Base-by-base conservation (phyloP, 1,140 invertebrate species). In the Magallana gigas region DNA sequence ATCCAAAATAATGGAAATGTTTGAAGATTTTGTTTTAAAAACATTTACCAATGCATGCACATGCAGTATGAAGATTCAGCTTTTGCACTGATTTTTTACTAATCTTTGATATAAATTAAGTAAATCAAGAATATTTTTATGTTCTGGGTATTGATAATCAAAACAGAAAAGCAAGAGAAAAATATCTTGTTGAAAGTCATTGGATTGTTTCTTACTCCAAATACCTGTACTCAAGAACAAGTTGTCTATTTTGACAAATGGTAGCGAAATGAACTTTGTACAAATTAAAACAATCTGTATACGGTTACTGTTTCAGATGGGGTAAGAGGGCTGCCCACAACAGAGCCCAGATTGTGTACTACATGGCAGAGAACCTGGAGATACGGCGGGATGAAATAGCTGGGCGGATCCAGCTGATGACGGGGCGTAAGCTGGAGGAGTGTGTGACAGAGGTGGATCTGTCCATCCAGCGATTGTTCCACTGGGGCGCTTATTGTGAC, bases 261-360 rank as follows among this genome's bases (percentile, higher is more conserved):
- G 0, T 48, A 48, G 3, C 0, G 36, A 48, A 0, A 48, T 48
- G 36, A 48, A 48, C 36, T 64, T 64, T 64, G 62, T 64, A 64
- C 14, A 16, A 16, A 16, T 64, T 7, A 18, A 64, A 4, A 16
- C 14, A 64, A 18, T 7, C 8, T 64, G 2, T 64, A 2, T 64
- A 12, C 7, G 83, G 9, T 89, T 48, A 48, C 2, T 48, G 2
- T 84, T 84, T 48, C 85, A 95, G 94, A 8, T 96, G 95, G 96
- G 94, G 92, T 7, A 96, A 95, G 90, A 88, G 94, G 71, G 93
- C 95, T 36, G 94, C 94, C 18, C 95, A 95, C 89, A 95, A 95
- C 87, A 91, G 94, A n/a, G 94, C 95, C 0, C 95, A 96, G 92
- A 95, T 96, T 80, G 90, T 96, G 12, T 95, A 94, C 88, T 95